These are phyloP conservation scores for Gymnocheta viridis DNA, from an alignment of 2,888 invertebrate species.

Conservation along the genomic window DNA sequence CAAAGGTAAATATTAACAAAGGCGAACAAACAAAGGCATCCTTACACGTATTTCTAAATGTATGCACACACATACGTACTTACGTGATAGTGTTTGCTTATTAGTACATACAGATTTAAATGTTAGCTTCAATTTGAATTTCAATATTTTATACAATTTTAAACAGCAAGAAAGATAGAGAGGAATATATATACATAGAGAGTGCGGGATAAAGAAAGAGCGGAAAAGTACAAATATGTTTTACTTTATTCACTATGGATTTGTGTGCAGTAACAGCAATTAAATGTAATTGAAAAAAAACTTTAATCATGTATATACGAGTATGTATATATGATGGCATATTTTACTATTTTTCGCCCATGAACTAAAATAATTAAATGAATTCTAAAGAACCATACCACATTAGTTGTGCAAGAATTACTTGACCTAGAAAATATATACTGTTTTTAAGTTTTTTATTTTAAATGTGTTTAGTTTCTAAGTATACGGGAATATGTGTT, in stretches of 20 bases:
- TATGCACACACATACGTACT: neutral
- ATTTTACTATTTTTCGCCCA: neutral
- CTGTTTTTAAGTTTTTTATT: too few relatives aligned
- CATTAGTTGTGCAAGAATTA: neutral
- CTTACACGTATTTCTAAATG: neutral
- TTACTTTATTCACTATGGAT: conserved; percentile 9
- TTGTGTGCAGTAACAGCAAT: neutral
- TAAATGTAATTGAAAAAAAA: neutral
- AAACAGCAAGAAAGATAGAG: neutral
- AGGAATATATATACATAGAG: too few relatives aligned
- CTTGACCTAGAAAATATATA: neutral
- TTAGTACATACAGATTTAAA: neutral
- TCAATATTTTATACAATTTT: neutral
- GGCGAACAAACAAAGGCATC: neutral
- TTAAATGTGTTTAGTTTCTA: too few relatives aligned
- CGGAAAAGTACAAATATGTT: neutral
- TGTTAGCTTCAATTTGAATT: conserved; percentile 35
- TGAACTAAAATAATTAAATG: neutral
- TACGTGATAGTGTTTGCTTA: neutral
- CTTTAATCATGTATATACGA: too few relatives aligned
- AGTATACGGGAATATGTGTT: too few relatives aligned
- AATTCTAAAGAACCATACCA: neutral
- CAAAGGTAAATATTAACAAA: conserved; percentile 47
- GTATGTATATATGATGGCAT: neutral
- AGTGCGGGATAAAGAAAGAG: too few relatives aligned